Evolutionary conservation across 2,797 vertebrate species (phyloP).

Genomic region (Bradypodion pumilum): DNA sequence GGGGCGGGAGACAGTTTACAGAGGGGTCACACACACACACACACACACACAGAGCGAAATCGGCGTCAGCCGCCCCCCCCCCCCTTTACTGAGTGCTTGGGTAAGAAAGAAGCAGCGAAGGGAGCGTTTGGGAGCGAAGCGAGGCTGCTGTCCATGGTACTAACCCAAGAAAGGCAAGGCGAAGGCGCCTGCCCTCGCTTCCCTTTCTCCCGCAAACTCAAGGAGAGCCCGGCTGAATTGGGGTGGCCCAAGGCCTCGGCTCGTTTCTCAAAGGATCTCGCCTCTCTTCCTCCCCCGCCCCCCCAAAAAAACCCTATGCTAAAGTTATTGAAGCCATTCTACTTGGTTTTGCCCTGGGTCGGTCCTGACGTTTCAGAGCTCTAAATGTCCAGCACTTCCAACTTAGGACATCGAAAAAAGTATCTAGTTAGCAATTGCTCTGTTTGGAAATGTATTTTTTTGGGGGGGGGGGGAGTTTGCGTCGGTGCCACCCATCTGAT

Average conservation of each 20-base stretch:
- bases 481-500: too few relatives aligned
- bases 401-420: too few relatives aligned
- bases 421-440: neutral
- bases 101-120: neutral
- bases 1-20: neutral
- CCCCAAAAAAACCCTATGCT: neutral
- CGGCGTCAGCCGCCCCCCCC: neutral
- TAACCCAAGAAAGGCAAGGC: conserved; percentile 52
- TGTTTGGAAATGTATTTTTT: neutral
- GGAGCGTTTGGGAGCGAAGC: neutral
- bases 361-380: neutral
- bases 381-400: neutral
- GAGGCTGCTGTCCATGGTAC: conserved; percentile 93
- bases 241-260: neutral
- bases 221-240: neutral
- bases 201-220: neutral
- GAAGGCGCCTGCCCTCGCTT: neutral
- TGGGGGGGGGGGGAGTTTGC: neutral
- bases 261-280: neutral
- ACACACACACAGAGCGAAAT: too few relatives aligned
- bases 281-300: fast-evolving
- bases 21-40: too few relatives aligned
- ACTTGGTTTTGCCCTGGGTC: neutral
- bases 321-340: neutral
- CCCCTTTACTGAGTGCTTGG: neutral